Conservation (phyloP, 2,888 invertebrate species). For the Platycheirus rosarum region DNA sequence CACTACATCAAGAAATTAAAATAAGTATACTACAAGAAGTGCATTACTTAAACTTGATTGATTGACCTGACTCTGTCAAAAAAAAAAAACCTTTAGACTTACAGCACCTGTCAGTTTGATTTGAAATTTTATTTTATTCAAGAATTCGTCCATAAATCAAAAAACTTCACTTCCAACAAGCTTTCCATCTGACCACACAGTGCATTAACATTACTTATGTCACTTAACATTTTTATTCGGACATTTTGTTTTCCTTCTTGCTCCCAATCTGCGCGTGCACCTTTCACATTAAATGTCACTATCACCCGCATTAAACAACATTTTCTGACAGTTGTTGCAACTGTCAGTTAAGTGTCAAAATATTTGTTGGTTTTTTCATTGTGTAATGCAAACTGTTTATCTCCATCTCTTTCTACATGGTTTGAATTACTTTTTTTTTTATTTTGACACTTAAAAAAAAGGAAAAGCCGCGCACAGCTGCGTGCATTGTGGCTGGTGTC, state of each 20-base stretch:
- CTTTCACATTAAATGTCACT: constrained; percentile 53
- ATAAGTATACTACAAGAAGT: no score
- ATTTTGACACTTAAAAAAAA: constrained; percentile 15
- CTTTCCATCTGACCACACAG: neutral
- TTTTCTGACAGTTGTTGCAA: constrained; percentile 51
- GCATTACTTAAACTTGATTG: no score
- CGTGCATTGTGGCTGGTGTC: constrained; percentile 5
- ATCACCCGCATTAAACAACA: constrained; percentile 61
- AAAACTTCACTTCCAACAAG: neutral
- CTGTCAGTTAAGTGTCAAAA: constrained; percentile 60
- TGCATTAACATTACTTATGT: neutral
- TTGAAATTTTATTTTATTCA: neutral
- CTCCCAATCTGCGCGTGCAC: no score
- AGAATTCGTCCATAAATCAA: neutral
- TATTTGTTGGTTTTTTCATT: constrained; percentile 24
- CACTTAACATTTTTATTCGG: constrained; percentile 15
- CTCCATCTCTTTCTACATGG: neutral
- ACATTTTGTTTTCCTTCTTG: neutral
- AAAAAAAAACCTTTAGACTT: neutral
- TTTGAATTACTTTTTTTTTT: constrained; percentile 17
- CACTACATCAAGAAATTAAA: no score
- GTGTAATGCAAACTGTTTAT: constrained; percentile 1
- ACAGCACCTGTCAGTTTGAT: neutral
- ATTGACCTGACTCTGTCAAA: neutral
- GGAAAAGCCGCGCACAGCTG: constrained; percentile 1